Evolutionary conservation across 1,140 invertebrate genomes (phyloP).

Genomic region (Samia ricini): DNA sequence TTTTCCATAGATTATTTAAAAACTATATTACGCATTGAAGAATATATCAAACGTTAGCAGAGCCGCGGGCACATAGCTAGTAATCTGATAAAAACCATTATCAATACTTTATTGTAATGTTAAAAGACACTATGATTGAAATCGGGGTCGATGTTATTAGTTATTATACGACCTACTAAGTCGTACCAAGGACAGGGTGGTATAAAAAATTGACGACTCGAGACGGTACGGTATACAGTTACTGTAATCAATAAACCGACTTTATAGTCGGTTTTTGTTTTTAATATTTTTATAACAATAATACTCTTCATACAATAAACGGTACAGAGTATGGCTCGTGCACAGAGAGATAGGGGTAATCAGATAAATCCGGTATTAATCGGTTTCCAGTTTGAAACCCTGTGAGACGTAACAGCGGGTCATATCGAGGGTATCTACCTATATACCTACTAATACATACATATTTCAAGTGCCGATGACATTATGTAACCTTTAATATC

Average conservation of each 20-base stretch:
- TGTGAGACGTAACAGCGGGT: not conserved
- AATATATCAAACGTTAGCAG: too few species aligned
- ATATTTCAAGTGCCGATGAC: constrained; percentile 11
- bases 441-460: not conserved
- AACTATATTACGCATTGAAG: too few species aligned
- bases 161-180: not conserved
- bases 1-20: too few species aligned
- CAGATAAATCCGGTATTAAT: not conserved
- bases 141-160: not conserved
- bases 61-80: too few species aligned
- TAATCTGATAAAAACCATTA: too few species aligned
- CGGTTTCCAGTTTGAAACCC: constrained; percentile 2
- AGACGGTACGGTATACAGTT: not conserved
- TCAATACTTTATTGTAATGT: not conserved
- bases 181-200: not conserved
- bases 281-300: not conserved
- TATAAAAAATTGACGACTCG: not conserved
- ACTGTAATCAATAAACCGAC: not conserved
- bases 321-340: not conserved
- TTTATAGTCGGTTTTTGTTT: not conserved
- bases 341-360: not conserved
- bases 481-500: constrained; percentile 8
- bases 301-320: not conserved
- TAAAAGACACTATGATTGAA: not conserved
- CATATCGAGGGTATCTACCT: not conserved